phyloP scores from a whole-genome alignment of 2,888 invertebrate genomes.

The Chirona hameri region DNA sequence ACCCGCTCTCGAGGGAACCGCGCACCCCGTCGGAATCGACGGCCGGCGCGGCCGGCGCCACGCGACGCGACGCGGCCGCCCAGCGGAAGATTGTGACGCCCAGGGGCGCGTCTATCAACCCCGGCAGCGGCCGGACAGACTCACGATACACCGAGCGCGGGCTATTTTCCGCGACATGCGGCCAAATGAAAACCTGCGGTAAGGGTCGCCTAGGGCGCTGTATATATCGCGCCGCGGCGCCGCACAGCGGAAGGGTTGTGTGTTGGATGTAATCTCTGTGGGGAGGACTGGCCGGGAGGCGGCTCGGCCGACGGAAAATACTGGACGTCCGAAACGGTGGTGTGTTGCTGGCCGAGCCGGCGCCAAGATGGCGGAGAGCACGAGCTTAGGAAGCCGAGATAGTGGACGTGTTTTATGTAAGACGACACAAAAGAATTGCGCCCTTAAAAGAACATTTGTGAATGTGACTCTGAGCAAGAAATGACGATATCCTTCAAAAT shows the following conservation, averaged over 20 bases:
- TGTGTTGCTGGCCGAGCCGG: neutral
- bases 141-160: no score
- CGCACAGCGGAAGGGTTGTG: slow-evolving; percentile 2
- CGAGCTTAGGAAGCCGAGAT: neutral
- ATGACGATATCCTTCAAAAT: no score
- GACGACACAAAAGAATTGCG: no score
- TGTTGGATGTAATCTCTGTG: neutral
- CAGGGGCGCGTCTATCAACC: no score
- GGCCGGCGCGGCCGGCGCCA: neutral
- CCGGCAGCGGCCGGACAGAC: no score
- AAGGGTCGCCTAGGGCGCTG: slow-evolving; percentile 3
- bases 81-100: neutral
- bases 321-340: neutral
- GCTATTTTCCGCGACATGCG: neutral
- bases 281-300: neutral
- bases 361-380: neutral
- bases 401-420: no score
- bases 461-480: no score
- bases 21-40: neutral
- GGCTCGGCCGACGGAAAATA: neutral
- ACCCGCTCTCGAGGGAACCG: neutral
- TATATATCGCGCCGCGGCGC: neutral
- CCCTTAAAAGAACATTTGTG: no score
- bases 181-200: slow-evolving; percentile 23
- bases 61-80: neutral